Percentiles rank a stretch among this genome's conserved stretches.
Conservation (phyloP, 2,113 vertebrate species). For the Odocoileus virginianus region DNA sequence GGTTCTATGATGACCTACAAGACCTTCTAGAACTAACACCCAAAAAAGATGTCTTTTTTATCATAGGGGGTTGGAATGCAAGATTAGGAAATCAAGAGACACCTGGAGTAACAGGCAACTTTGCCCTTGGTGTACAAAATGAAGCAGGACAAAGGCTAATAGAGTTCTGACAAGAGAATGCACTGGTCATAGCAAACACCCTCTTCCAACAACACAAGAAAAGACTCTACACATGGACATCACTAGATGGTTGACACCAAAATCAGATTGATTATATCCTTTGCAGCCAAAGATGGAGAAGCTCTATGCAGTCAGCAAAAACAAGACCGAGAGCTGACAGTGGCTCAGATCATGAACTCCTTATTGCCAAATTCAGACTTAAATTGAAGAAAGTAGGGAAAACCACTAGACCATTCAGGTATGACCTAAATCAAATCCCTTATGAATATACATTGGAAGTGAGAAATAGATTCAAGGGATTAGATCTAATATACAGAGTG, state of each 20-base stretch:
- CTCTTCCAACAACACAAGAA: not conserved
- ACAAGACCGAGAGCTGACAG: not conserved
- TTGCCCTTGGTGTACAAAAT: not conserved
- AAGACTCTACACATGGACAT: not conserved
- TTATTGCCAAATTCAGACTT: not conserved
- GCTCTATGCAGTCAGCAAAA: not conserved
- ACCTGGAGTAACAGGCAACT: not conserved
- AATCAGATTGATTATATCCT: not conserved
- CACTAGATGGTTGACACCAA: fast-evolving
- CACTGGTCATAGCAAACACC: not conserved
- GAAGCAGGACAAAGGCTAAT: not conserved
- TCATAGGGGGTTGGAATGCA: not conserved
- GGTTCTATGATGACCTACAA: not conserved
- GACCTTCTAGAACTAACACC: not conserved
- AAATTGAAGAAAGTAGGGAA: not conserved
- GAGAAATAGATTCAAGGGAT: not conserved
- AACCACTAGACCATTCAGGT: not conserved
- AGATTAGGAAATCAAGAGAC: not conserved
- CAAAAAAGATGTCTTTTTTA: not conserved
- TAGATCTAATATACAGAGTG: not conserved
- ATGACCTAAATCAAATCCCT: not conserved
- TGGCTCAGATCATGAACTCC: not conserved
- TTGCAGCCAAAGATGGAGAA: not conserved
- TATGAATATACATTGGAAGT: not conserved
- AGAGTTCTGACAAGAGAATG: fast-evolving